Conservation (phyloP, 2,888 invertebrate species). For the Pherbina coryleti region DNA sequence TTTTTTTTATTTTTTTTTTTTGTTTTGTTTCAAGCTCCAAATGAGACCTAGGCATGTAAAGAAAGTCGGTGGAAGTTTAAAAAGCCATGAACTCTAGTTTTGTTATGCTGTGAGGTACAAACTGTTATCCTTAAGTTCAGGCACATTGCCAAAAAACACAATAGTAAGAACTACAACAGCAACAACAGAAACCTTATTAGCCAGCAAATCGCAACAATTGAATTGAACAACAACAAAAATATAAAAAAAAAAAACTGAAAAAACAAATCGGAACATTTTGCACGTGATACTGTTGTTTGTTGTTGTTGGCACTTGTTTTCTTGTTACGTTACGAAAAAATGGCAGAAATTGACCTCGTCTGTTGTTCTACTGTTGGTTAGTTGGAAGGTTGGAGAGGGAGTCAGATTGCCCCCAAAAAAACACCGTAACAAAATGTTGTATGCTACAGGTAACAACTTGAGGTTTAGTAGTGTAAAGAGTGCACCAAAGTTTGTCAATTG, state of each 20-base stretch:
- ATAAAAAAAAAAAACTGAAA: background rate
- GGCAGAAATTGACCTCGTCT: slow-evolving; percentile 25
- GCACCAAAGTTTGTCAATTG: slow-evolving; percentile 11
- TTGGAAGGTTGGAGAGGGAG: background rate
- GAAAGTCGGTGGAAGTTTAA: background rate
- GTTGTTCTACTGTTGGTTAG: background rate
- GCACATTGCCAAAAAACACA: slow-evolving; percentile 24
- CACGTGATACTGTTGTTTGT: slow-evolving; percentile 11
- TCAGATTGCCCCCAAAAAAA: background rate
- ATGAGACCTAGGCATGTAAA: background rate
- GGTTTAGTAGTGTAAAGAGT: slow-evolving; percentile 23
- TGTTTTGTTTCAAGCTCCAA: background rate
- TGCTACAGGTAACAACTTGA: slow-evolving; percentile 6
- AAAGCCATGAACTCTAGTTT: background rate
- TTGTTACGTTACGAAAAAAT: background rate
- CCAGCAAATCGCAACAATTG: slow-evolving; percentile 12
- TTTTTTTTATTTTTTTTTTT: background rate
- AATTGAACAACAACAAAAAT: slow-evolving; percentile 1
- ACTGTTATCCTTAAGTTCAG: slow-evolving; percentile 14
- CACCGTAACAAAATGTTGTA: slow-evolving; percentile 14
- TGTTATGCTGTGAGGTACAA: background rate
- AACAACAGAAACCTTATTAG: background rate
- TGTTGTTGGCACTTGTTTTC: slow-evolving; percentile 25
- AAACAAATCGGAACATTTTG: background rate
- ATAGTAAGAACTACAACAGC: background rate